phyloP scores from a whole-genome alignment of 2,888 invertebrate species.

The Calephelis perditalis region DNA sequence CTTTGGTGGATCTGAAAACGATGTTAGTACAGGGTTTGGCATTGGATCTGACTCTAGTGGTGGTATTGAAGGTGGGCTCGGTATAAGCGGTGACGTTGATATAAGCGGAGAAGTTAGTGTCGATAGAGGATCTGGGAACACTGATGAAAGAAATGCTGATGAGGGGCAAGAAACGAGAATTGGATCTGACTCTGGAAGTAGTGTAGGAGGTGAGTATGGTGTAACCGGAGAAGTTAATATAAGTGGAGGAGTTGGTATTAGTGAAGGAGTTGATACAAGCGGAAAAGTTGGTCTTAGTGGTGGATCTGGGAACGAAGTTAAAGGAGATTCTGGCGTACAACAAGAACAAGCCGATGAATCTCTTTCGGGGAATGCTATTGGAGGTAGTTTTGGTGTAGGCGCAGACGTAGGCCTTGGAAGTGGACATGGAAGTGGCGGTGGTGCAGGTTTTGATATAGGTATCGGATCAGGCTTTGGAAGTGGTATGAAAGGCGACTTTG shows the following conservation, averaged over 20 bases:
- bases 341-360: constrained; percentile 30
- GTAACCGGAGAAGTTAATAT: constrained; percentile 17
- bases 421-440: constrained; percentile 35
- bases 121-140: constrained; percentile 28
- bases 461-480: constrained; percentile 32
- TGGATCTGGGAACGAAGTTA: constrained; percentile 23
- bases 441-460: constrained; percentile 20
- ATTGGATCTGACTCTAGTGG: too few relatives aligned
- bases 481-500: constrained; percentile 26
- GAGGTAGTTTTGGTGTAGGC: too few relatives aligned
- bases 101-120: constrained; percentile 30
- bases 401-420: too few relatives aligned
- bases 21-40: constrained; percentile 4
- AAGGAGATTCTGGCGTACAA: constrained; percentile 20
- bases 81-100: constrained; percentile 24
- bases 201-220: constrained; percentile 51
- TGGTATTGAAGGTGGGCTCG: background rate
- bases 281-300: constrained; percentile 26
- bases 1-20: constrained; percentile 26
- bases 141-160: constrained; percentile 28
- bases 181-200: constrained; percentile 42
- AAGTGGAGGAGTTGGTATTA: constrained; percentile 35
- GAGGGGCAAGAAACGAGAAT: constrained; percentile 18
- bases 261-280: constrained; percentile 26
- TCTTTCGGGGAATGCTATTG: too few relatives aligned